Percentiles rank a stretch among this genome's conserved stretches.
Conservation (phyloP, 2,888 invertebrate genomes). For the Rhaphigaster nebulosa region DNA sequence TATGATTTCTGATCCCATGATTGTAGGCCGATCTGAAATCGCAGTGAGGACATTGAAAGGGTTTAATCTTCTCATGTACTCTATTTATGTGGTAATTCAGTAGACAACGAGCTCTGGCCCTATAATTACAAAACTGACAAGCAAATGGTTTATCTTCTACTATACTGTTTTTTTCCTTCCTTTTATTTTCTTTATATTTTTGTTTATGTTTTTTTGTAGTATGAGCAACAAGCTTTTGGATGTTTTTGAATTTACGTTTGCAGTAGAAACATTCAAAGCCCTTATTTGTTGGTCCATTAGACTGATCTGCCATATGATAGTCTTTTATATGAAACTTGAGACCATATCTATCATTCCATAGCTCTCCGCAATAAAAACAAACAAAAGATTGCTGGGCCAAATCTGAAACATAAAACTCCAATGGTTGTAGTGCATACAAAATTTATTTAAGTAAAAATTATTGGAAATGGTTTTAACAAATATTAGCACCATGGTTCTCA, state of each 20-base stretch:
- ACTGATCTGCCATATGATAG: background rate
- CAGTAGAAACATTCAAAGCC: background rate
- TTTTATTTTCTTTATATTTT: background rate
- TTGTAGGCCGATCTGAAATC: constrained; percentile 15
- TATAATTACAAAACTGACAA: background rate
- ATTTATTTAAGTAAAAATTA: too few relatives aligned
- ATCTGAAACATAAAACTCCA: background rate
- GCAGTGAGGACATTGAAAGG: background rate
- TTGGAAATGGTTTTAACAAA: too few relatives aligned
- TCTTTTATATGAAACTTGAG: background rate
- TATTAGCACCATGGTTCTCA: too few relatives aligned
- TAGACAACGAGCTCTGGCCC: background rate
- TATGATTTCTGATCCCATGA: background rate
- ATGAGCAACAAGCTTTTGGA: background rate
- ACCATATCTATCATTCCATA: background rate
- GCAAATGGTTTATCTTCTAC: background rate
- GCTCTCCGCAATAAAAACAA: background rate
- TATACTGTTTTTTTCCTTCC: background rate
- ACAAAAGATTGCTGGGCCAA: background rate
- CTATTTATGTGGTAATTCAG: background rate
- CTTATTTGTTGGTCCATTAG: background rate
- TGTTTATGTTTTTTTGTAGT: background rate
- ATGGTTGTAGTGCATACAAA: background rate
- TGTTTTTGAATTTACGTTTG: background rate
- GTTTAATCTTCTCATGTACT: background rate